Percentiles rank a stretch among this genome's conserved stretches.
These are phyloP conservation scores for Zaprionus camerounensis DNA, from an alignment of 1,140 invertebrate genomes.

Conservation along the genomic window DNA sequence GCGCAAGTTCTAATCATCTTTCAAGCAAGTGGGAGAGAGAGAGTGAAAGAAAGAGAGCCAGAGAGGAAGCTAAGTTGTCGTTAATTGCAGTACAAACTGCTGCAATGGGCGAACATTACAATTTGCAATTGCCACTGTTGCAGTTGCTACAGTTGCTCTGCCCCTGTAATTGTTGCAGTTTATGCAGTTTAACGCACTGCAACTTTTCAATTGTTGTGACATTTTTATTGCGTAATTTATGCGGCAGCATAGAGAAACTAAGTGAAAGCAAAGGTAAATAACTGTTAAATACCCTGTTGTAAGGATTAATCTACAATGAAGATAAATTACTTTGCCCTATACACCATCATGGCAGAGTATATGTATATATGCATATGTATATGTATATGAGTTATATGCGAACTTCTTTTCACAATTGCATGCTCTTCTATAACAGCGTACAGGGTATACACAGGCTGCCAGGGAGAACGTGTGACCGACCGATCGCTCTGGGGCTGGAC, in stretches of 20 bases:
- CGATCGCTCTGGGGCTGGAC: conserved; percentile 34
- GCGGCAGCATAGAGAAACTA: conserved; percentile 18
- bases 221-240: conserved; percentile 61
- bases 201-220: conserved; percentile 57
- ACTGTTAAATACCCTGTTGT: conserved; percentile 13
- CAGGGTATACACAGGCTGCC: conserved; percentile 22
- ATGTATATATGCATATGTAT: too few relatives aligned
- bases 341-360: too few relatives aligned
- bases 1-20: conserved; percentile 42
- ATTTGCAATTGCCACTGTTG: conserved; percentile 30
- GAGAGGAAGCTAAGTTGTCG: conserved; percentile 35
- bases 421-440: background rate
- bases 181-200: conserved; percentile 53
- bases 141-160: conserved; percentile 21
- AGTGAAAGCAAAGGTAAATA: background rate
- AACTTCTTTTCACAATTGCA: background rate
- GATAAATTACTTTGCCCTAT: background rate
- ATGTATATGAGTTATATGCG: too few relatives aligned
- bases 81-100: conserved; percentile 56
- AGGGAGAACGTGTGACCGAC: conserved; percentile 40
- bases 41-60: conserved; percentile 18
- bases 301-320: background rate
- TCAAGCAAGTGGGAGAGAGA: background rate
- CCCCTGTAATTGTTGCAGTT: conserved; percentile 48
- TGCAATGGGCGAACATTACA: conserved; percentile 36